phyloP scores from a whole-genome alignment of 2,888 invertebrate genomes.

The Andrena dorsata region DNA sequence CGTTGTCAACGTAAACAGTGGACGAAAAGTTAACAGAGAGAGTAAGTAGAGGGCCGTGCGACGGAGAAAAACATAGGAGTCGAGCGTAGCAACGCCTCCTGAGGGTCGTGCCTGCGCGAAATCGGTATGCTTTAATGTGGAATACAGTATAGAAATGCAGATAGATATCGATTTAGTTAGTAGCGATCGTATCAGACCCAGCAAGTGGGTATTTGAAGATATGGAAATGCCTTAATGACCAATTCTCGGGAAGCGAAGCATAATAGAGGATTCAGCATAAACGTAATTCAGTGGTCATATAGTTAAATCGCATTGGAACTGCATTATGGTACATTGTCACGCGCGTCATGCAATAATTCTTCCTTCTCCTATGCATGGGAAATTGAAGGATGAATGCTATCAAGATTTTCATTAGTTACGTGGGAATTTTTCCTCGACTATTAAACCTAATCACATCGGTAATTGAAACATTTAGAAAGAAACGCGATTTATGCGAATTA shows the following conservation, averaged over 20 bases:
- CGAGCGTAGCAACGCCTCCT: too few relatives aligned
- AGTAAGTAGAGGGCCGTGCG: too few relatives aligned
- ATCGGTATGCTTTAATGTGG: too few relatives aligned
- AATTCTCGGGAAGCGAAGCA: background rate
- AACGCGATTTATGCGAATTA: constrained; percentile 2
- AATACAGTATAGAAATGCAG: too few relatives aligned
- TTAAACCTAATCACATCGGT: constrained; percentile 20
- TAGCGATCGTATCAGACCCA: background rate
- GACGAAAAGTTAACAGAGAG: too few relatives aligned
- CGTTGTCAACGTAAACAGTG: too few relatives aligned
- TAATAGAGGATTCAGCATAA: background rate
- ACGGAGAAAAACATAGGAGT: too few relatives aligned
- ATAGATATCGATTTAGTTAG: constrained; percentile 14
- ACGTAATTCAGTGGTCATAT: constrained; percentile 15
- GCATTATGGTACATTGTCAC: constrained; percentile 28
- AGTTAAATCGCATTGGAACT: constrained; percentile 3
- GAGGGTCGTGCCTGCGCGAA: too few relatives aligned
- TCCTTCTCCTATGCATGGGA: constrained; percentile 12
- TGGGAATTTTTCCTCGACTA: constrained; percentile 17
- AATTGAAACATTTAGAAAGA: constrained; percentile 41
- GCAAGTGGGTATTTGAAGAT: constrained; percentile 9
- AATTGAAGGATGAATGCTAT: constrained; percentile 10
- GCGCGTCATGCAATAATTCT: constrained; percentile 30
- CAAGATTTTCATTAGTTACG: constrained; percentile 23
- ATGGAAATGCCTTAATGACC: constrained; percentile 28